These are phyloP conservation scores for Onychomys arenicola DNA, from an alignment of 2,797 vertebrate genomes.

Conservation along the genomic window DNA sequence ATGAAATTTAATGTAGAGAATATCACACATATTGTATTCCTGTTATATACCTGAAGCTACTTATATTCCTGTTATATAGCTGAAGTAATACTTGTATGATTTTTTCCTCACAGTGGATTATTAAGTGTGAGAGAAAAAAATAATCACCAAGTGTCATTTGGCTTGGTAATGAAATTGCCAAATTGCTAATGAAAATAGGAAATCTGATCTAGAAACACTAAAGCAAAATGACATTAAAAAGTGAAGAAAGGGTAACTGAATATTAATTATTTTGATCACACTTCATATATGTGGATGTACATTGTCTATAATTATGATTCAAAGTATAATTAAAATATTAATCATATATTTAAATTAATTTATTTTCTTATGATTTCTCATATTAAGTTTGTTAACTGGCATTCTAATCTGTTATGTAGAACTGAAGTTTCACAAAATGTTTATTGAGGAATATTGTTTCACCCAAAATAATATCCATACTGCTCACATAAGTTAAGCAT, in stretches of 20 bases:
- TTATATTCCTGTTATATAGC: neutral
- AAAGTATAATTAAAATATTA: constrained; percentile 32
- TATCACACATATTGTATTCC: neutral
- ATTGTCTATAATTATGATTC: neutral
- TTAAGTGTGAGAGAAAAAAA: neutral
- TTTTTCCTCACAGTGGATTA: neutral
- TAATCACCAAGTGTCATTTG: neutral
- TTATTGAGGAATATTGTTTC: neutral
- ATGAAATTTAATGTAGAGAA: neutral
- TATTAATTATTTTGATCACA: neutral
- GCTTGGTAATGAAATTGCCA: neutral
- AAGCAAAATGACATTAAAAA: neutral
- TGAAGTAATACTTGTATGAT: neutral
- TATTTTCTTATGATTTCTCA: neutral
- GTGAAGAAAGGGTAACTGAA: neutral
- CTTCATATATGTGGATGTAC: neutral
- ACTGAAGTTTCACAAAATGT: neutral
- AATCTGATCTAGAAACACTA: neutral
- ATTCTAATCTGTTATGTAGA: neutral
- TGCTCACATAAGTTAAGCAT: neutral
- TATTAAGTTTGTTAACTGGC: neutral
- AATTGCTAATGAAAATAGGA: neutral
- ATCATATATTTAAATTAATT: neutral
- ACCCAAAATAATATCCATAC: neutral
- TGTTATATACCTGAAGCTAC: neutral